Conservation (phyloP, 2,888 invertebrate species). For the Scelioninae gen. 1 region DNA sequence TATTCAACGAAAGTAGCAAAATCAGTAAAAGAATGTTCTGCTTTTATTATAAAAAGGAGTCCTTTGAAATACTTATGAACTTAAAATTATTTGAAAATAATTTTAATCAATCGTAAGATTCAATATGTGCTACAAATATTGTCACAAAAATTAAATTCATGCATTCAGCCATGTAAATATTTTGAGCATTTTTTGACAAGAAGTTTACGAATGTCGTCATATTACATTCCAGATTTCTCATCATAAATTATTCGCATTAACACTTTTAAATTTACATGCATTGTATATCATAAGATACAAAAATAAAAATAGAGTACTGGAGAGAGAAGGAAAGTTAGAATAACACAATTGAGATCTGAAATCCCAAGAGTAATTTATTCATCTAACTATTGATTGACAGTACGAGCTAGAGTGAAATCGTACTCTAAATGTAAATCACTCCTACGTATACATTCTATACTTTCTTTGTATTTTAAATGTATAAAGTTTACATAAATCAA, state of each 20-base stretch:
- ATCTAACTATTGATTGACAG: slow-evolving; percentile 22
- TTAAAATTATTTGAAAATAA: too few species aligned
- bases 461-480: slow-evolving; percentile 2
- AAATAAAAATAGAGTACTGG: neutral
- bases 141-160: too few species aligned
- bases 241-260: neutral
- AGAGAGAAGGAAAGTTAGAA: slow-evolving; percentile 2
- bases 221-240: too few species aligned
- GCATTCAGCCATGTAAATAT: too few species aligned
- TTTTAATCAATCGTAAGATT: neutral
- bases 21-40: neutral
- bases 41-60: too few species aligned
- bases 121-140: neutral
- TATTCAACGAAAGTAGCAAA: neutral
- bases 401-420: slow-evolving; percentile 2
- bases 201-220: too few species aligned
- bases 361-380: slow-evolving; percentile 17
- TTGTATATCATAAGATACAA: neutral
- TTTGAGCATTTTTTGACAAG: too few species aligned
- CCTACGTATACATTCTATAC: neutral
- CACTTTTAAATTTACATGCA: neutral
- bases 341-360: slow-evolving; percentile 19
- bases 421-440: slow-evolving; percentile 26
- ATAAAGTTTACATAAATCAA: neutral
- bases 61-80: slow-evolving; percentile 1